Percentiles rank a stretch among this genome's conserved stretches.
Evolutionary conservation across 2,797 vertebrate genomes (phyloP).

Genomic region (Amphiprion clarkii): DNA sequence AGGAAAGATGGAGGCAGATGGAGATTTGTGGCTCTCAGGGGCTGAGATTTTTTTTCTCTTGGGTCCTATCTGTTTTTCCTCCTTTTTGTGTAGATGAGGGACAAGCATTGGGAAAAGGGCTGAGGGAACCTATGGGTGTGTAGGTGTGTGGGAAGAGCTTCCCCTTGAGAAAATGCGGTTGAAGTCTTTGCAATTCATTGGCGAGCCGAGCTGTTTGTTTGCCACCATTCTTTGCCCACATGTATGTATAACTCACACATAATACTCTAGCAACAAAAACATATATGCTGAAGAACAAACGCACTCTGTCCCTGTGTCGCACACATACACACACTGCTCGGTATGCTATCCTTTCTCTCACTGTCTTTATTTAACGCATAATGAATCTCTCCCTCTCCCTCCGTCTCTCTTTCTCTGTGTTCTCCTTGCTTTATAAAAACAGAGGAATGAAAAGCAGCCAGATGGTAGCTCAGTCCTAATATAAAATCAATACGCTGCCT

Average conservation of each 20-base stretch:
- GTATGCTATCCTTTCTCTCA: constrained; percentile 60
- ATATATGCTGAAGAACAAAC: constrained; percentile 27
- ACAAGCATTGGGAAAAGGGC: constrained; percentile 38
- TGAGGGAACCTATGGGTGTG: constrained; percentile 21
- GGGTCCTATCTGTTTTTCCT: constrained; percentile 54
- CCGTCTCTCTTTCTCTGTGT: constrained; percentile 51
- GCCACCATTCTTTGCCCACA: constrained; percentile 26
- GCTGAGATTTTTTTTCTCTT: constrained; percentile 49
- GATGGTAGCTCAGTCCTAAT: constrained; percentile 84
- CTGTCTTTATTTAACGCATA: constrained; percentile 77
- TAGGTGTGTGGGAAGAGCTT: constrained; percentile 15
- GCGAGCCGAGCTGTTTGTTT: constrained; percentile 28
- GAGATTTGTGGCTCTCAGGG: constrained; percentile 66
- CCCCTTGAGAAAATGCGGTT: constrained; percentile 30
- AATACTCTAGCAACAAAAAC: constrained; percentile 32
- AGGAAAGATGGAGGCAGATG: constrained; percentile 42
- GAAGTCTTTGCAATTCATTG: constrained; percentile 39
- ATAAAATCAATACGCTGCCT: constrained; percentile 84
- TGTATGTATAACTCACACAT: constrained; percentile 33
- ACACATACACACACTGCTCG: constrained; percentile 45
- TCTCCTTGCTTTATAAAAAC: constrained; percentile 77
- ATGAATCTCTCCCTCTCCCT: constrained; percentile 69
- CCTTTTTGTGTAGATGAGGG: constrained; percentile 27
- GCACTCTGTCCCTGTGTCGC: constrained; percentile 17
- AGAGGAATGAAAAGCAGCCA: constrained; percentile 82